Percentiles rank a stretch among this genome's conserved stretches.
phyloP scores from a whole-genome alignment of 2,113 vertebrate genomes.

The Calonectris borealis region DNA sequence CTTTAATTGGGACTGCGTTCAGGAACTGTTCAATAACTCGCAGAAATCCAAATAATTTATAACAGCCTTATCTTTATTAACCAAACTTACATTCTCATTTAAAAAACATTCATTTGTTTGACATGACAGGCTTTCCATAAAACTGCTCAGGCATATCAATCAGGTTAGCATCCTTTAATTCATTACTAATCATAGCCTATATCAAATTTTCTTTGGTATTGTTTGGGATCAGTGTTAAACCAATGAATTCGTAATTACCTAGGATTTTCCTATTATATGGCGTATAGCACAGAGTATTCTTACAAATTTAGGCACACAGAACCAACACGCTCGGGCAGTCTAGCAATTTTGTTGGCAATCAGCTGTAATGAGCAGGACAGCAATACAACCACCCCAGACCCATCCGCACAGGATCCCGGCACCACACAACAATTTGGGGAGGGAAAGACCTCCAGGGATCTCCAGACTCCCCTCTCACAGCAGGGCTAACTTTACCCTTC shows the following conservation, averaged over 20 bases:
- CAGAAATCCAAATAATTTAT: constrained; percentile 60
- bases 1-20: constrained; percentile 43
- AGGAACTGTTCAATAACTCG: constrained; percentile 57
- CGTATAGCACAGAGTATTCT: not conserved
- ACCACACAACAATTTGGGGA: not conserved
- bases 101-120: constrained; percentile 50
- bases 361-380: not conserved
- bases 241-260: constrained; percentile 21
- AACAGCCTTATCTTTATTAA: constrained; percentile 61
- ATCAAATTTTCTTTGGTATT: constrained; percentile 34
- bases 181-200: constrained; percentile 29
- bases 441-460: not conserved
- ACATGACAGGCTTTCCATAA: constrained; percentile 52
- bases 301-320: not conserved
- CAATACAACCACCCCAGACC: not conserved
- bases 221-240: constrained; percentile 34
- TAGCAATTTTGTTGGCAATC: not conserved
- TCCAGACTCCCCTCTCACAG: not conserved
- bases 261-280: not conserved
- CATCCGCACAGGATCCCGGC: not conserved
- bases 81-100: constrained; percentile 44
- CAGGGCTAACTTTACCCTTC: not conserved
- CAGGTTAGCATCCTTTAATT: constrained; percentile 42
- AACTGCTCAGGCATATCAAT: constrained; percentile 45
- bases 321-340: rapidly evolving